Percentiles rank a stretch among this genome's conserved stretches.
Conservation (phyloP, 2,888 invertebrate species). For the Phyto melanocephala region DNA sequence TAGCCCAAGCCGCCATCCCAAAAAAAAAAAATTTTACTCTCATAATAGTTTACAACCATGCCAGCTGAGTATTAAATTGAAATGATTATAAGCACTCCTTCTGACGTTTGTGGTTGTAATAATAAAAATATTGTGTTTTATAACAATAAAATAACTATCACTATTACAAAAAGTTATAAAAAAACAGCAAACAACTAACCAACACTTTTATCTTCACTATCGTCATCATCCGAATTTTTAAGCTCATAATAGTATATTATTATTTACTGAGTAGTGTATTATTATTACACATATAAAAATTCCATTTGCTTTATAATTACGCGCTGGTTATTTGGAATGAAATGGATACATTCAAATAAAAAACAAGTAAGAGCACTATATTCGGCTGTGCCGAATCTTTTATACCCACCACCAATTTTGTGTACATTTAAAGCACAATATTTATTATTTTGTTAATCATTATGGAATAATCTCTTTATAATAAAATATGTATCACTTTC, state of each 20-base stretch:
- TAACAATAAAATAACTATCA: slow-evolving; percentile 13
- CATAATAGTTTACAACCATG: not conserved
- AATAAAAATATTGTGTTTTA: not conserved
- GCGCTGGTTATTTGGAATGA: not conserved
- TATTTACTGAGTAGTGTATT: not conserved
- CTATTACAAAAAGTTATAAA: not conserved
- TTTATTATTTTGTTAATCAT: too few relatives aligned
- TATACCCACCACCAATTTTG: too few relatives aligned
- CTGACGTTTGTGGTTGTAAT: not conserved
- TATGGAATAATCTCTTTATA: too few relatives aligned
- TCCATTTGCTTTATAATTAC: not conserved
- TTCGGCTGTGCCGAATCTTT: too few relatives aligned
- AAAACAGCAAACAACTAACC: not conserved
- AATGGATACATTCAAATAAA: not conserved
- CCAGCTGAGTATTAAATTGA: not conserved
- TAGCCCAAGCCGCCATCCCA: too few relatives aligned
- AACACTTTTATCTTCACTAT: not conserved
- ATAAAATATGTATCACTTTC: too few relatives aligned
- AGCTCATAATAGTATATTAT: too few relatives aligned
- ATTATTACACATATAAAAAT: not conserved
- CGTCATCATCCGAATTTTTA: too few relatives aligned
- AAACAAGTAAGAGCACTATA: too few relatives aligned
- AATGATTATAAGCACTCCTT: not conserved
- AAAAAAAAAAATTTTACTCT: not conserved
- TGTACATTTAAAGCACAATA: too few relatives aligned